Base-by-base conservation (phyloP, 1,140 invertebrate genomes). In the Drosophila ficusphila region DNA sequence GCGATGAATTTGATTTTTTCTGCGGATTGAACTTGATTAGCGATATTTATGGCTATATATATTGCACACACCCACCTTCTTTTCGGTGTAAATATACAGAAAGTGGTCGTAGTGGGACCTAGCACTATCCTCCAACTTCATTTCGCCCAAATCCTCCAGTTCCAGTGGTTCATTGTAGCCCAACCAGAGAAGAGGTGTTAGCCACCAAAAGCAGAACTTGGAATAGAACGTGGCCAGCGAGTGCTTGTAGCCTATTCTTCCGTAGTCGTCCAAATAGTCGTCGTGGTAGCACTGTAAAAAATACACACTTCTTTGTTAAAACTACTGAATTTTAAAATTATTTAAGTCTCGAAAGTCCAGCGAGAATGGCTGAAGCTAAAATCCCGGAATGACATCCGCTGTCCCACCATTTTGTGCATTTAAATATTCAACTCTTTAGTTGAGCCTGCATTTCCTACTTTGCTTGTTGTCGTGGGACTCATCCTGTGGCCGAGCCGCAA, bases 171-270 rank as follows among this genome's bases (percentile, higher is more conserved):
- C 92, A 39, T 92, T 92, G 83, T 95, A 96, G 19, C 96, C 96
- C 61, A 93, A 91, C 58, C 93, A 92, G 2, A 97, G 85, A 2
- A 97, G 89, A 3, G 93, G 92, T 38, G 94, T 95, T 18, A 97
- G 90, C 96, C 96, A 97, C 90, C 94, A 96, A 89, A 96, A 97
- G 11, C 95, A 95, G 33, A 95, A 92, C 91, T 94, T 95, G 0
- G 95, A 96, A 61, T 94, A 94, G 51, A 96, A 94, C 78, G 94
- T 94, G 4, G 93, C 93, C 52, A 93, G 91, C 9, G 93, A 92
- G 65, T 96, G 94, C 62, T 93, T 92, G 56, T 94, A 94, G 5
- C 90, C 89, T 19, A 91, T 90, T 38, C 65, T 76, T 3, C 78
- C 86, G 52, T 79, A 78, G n/a, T 90, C 79, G 21, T 91, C 90